Evolutionary conservation across 2,888 invertebrate species (phyloP), one percentile per base, ranked within the genome.

Genomic region (Eueremaeus valkanovi): DNA sequence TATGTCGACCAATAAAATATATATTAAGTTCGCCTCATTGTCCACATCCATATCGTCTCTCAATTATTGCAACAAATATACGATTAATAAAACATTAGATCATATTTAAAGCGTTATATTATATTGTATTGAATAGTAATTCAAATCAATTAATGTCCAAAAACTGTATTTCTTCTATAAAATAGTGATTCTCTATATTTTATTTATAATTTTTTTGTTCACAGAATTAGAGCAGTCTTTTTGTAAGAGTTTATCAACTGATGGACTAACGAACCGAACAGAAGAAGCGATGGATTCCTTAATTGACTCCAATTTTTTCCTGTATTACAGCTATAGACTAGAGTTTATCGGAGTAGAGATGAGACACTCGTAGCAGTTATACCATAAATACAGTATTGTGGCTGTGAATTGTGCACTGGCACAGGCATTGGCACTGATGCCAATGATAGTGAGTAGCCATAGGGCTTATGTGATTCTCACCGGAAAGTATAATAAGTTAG

Each of bases 181-280:
- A 66, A n/a, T 40, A 18, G 33, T 29, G 33, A 66, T 31, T 21
- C 33, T 13, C 11, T 24, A 24, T 8, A 29, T 21, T 31, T 21
- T 40, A 13, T 40, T 11, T 1, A 1, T 16, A 21, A 61, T 3
- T 61, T 61, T 61, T 66, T 66, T 33, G 13, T 51, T 51, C 21
- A n/a, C n/a, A n/a, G n/a, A n/a, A 51, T 51, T 51, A 2, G 6
- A 51, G 8, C n/a, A n/a, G n/a, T n/a, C n/a, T n/a, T n/a, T n/a
- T 11, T 51, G 21, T 51, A 51, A 51, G 51, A 8, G 18, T 51
- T 51, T 51, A n/a, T n/a, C n/a, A 51, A 21, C 16, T n/a, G 61
- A 61, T 66, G 66, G 36, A 66, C 66, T 66, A 66, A 66, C 66
- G 66, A 66, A 66, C 66, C 66, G 66, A 66, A 66, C 36, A 36